Conservation (phyloP, 2,888 invertebrate genomes). For the Darwinula stevensoni region DNA sequence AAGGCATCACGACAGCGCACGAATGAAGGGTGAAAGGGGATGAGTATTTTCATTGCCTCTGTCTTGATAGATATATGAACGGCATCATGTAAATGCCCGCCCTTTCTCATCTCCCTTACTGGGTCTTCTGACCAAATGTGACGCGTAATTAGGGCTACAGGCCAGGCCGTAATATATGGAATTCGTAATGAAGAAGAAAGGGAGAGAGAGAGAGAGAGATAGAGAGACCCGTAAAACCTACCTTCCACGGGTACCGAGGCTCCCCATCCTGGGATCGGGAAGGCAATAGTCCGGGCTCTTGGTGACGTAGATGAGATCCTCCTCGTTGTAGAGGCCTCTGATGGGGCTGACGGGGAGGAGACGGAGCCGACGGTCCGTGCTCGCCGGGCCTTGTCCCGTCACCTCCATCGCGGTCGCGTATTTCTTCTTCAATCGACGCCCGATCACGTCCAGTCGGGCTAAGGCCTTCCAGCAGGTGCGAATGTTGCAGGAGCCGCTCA, state of each 20-base stretch:
- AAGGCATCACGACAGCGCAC: too few relatives aligned
- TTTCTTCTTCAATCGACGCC: slow-evolving; percentile 24
- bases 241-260: slow-evolving; percentile 46
- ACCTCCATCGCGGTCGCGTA: slow-evolving; percentile 25
- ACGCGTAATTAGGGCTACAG: too few relatives aligned
- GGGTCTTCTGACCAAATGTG: too few relatives aligned
- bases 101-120: too few relatives aligned
- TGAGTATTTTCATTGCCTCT: too few relatives aligned
- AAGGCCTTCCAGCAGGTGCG: slow-evolving; percentile 50
- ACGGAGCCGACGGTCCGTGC: slow-evolving; percentile 13
- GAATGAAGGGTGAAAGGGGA: too few relatives aligned
- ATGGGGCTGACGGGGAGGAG: slow-evolving; percentile 17
- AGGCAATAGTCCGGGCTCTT: slow-evolving; percentile 59
- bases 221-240: too few relatives aligned
- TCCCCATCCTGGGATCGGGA: slow-evolving; percentile 36
- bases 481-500: slow-evolving; percentile 50
- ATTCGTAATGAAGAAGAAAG: too few relatives aligned
- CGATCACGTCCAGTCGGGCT: slow-evolving; percentile 24
- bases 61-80: too few relatives aligned
- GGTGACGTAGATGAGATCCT: slow-evolving; percentile 38
- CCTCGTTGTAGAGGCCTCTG: slow-evolving; percentile 18
- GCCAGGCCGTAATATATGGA: too few relatives aligned
- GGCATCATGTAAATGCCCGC: too few relatives aligned
- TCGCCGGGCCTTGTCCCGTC: slow-evolving; percentile 1
- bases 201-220: too few relatives aligned